Base-by-base conservation (phyloP, 2,113 vertebrate species). In the Poeciliopsis retropinna region DNA sequence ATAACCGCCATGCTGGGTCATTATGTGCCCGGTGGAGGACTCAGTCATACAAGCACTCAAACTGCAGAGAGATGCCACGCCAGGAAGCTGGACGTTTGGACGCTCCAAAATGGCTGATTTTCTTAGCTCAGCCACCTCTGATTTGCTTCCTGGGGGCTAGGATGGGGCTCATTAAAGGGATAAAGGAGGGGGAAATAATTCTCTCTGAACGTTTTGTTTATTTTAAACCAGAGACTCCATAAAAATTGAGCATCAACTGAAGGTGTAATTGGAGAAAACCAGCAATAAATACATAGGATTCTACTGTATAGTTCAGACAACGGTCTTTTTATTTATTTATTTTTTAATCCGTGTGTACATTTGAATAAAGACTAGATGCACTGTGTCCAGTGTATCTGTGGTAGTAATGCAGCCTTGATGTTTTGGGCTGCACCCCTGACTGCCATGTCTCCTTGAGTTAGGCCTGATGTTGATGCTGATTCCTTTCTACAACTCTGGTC, bases 21-120 rank as follows among this genome's bases (percentile, higher is more conserved):
- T 95, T 95, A 95, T 94, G 92, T 84, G 87, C 89, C 91, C 91
- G 84, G 86, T 92, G 90, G 92, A 94, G 91, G 86, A 94, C 90
- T 93, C 85, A 86, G 88, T 84, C 76, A 82, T 76, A 84, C 75
- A 78, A 57, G 87, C 87, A 85, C 86, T 89, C 86, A 87, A 57
- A 77, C 75, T 57, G 54, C 60, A 37, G 76, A 87, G 80, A 77
- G 65, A 84, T 63, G 83, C 81, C 80, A 82, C 72, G 15, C 65
- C n/a, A 72, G 76, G 85, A 87, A 84, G 87, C 87, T 89, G 89
- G 89, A 91, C 89, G 83, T 76, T 57, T 11, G 1, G 65, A 83
- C 72, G 78, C 80, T 88, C 90, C 88, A 91, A 94, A 94, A 94
- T 91, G 81, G 89, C 86, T 86, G 88, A 89, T 91, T 91, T 94